Evolutionary conservation across 2,113 vertebrate species (phyloP), one percentile per base, ranked within the genome.

Genomic region (Callospermophilus lateralis): DNA sequence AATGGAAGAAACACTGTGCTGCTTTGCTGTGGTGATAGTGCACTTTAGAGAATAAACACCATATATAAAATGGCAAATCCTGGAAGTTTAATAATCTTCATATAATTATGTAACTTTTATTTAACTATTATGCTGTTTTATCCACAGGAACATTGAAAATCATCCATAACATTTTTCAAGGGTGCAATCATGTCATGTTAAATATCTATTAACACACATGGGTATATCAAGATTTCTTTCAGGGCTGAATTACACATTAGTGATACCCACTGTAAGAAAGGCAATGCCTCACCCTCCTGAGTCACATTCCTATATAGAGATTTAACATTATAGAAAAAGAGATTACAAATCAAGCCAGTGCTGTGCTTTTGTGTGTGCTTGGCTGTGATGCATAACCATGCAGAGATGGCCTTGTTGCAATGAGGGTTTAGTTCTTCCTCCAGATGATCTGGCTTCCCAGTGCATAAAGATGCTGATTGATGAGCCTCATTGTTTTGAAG

Each of bases 401-500:
- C 80, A 34, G 79, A 90, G 85, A 20, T 6, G 84, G 78, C 68
- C 51, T 77, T 67, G 30, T 84, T 6, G 8, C 63, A 72, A 0
- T 76, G 80, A 20, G 72, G 11, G 1, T 67, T 51, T 42, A 30
- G 13, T 61, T 34, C 70, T 77, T 73, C 39, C 58, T 19, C 22
- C 58, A 37, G 76, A 51, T 32, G 10, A 65, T 81, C 72, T 81
- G 80, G 88, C 83, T 90, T 84, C 77, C 85, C 58, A 86, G 0
- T 12, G 55, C 32, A 4, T 16, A 26, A 55, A n/a, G 24, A 76
- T 84, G 8, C 76, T 95, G 94, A 96, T 84, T 68, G 93, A 94
- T 89, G 67, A 91, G 48, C 5, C n/a, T 77, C 70, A 26, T 63
- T 80, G 77, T 90, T 93, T 79, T 72, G 74, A 89, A 90, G 89